These are phyloP conservation scores for Leptopilina myrica DNA, from an alignment of 2,888 invertebrate genomes.

Conservation along the genomic window DNA sequence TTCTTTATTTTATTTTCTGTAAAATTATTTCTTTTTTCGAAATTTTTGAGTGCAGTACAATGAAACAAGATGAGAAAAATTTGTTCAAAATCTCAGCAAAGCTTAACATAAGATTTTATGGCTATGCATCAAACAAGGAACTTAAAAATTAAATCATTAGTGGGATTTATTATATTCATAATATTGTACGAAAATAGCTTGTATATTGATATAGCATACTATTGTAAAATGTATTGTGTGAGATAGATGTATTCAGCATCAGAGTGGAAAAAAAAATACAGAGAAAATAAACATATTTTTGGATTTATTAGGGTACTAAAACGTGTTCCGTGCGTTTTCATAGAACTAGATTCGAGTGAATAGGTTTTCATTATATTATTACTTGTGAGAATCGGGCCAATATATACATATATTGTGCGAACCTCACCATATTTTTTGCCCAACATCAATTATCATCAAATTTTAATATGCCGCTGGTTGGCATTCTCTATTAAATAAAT, in stretches of 20 bases:
- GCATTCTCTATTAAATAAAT: not conserved
- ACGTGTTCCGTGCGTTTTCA: constrained; percentile 49
- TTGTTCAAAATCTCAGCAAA: constrained; percentile 26
- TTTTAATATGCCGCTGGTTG: constrained; percentile 1
- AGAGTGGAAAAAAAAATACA: constrained; percentile 55
- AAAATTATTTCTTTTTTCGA: no score
- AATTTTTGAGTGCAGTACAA: no score
- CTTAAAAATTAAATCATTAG: constrained; percentile 21
- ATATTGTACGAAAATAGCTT: constrained; percentile 59
- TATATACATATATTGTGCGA: constrained; percentile 3
- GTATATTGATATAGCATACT: constrained; percentile 55
- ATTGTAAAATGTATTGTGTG: constrained; percentile 54
- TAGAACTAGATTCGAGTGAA: constrained; percentile 19
- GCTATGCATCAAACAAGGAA: constrained; percentile 27
- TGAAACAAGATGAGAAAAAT: not conserved
- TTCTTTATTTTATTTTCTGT: no score
- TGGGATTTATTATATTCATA: constrained; percentile 62
- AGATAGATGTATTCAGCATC: constrained; percentile 50
- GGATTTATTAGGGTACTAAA: constrained; percentile 64
- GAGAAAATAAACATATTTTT: constrained; percentile 72
- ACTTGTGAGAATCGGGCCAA: constrained; percentile 36
- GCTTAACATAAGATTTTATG: constrained; percentile 41
- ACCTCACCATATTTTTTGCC: not conserved
- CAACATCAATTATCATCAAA: not conserved
- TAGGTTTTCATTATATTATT: constrained; percentile 22